Conservation (phyloP, 2,797 vertebrate species). For the Gorsachius magnificus region DNA sequence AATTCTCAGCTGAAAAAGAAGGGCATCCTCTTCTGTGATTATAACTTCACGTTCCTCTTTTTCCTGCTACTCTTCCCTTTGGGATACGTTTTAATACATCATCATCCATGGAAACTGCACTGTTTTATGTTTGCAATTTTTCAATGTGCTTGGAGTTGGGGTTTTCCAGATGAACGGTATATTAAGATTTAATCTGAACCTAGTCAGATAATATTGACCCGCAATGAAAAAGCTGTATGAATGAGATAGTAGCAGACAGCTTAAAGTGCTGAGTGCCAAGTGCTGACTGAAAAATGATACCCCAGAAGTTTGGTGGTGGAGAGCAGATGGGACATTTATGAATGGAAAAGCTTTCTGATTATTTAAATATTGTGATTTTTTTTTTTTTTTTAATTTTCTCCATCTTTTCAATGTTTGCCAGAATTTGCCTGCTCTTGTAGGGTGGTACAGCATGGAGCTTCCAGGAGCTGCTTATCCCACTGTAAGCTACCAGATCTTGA, state of each 20-base stretch:
- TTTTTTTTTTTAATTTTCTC: neutral
- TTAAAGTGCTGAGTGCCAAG: slow-evolving; percentile 41
- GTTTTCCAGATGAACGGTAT: slow-evolving; percentile 24
- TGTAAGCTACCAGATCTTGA: neutral
- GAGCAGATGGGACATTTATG: slow-evolving; percentile 26
- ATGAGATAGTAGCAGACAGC: slow-evolving; percentile 50
- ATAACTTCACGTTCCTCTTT: neutral
- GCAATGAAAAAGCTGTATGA: slow-evolving; percentile 53
- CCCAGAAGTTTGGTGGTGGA: slow-evolving; percentile 37
- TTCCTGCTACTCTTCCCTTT: neutral
- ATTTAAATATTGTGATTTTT: slow-evolving; percentile 4
- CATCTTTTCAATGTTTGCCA: neutral
- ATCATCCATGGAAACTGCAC: neutral
- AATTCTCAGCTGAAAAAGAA: neutral
- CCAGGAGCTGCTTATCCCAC: neutral
- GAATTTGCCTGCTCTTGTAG: neutral
- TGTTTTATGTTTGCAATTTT: slow-evolving; percentile 52
- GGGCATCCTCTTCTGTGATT: neutral
- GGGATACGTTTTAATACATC: neutral
- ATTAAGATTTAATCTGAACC: slow-evolving; percentile 63
- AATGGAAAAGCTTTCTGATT: slow-evolving; percentile 27
- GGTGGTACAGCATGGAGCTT: neutral
- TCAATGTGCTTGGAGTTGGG: slow-evolving; percentile 14
- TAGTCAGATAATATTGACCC: slow-evolving; percentile 61
- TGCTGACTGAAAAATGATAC: slow-evolving; percentile 55